Conservation (phyloP, 2,113 vertebrate genomes). For the Boulengeromyrus knoepffleri region DNA sequence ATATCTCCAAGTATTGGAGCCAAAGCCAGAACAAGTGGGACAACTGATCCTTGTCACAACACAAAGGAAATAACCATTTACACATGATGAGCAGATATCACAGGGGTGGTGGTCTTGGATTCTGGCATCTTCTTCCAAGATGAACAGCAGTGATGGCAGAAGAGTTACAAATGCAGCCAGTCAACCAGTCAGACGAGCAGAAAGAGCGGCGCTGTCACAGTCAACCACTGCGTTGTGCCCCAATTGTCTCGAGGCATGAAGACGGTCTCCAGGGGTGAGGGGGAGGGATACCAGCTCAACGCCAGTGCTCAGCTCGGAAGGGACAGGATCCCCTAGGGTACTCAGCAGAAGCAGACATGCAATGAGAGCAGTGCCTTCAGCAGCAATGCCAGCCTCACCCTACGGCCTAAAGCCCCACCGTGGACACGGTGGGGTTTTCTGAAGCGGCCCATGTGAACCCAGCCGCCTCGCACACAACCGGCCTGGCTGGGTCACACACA, state of each 20-base stretch:
- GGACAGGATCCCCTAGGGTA: background rate
- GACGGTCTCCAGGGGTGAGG: background rate
- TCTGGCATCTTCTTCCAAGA: background rate
- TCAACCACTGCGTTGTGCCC: background rate
- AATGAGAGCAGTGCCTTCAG: background rate
- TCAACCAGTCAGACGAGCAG: background rate
- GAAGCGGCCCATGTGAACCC: background rate
- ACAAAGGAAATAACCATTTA: background rate
- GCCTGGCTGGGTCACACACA: background rate
- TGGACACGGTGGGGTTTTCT: background rate
- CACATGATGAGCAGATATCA: background rate
- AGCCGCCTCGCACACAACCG: background rate
- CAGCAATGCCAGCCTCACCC: background rate
- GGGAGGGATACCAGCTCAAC: background rate
- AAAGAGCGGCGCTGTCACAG: background rate
- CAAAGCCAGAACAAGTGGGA: background rate
- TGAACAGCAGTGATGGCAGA: background rate
- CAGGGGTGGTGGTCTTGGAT: background rate
- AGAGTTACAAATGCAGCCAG: background rate
- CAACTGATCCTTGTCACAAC: background rate
- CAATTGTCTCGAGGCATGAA: background rate
- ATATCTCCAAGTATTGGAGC: background rate
- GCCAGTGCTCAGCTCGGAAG: background rate
- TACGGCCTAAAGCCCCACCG: background rate
- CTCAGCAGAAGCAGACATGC: constrained; percentile 2